Conservation (phyloP, 2,888 invertebrate species). For the Eubasilissa splendida region DNA sequence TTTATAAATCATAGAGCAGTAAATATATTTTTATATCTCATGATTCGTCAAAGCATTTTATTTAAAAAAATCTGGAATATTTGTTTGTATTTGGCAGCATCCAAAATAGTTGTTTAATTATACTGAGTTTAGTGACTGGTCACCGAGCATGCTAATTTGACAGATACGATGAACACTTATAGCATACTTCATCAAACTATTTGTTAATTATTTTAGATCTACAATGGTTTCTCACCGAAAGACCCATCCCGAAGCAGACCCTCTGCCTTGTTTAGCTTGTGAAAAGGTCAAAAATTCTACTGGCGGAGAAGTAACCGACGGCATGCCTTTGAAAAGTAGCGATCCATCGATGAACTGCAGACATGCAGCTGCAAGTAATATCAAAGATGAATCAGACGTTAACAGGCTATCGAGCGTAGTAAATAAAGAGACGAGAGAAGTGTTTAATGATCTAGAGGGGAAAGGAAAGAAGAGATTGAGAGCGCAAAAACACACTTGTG, state of each 20-base stretch:
- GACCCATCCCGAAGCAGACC: slow-evolving; percentile 1
- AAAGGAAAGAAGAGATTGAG: neutral
- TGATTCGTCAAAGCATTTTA: neutral
- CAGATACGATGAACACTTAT: too few species aligned
- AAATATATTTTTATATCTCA: too few species aligned
- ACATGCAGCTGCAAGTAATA: neutral
- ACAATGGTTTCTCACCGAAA: slow-evolving; percentile 44
- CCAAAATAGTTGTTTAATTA: too few species aligned
- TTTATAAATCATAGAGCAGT: too few species aligned
- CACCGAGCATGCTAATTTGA: too few species aligned
- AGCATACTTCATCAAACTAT: too few species aligned
- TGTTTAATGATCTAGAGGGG: neutral
- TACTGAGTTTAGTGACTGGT: too few species aligned
- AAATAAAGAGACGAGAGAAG: neutral
- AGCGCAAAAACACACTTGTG: slow-evolving; percentile 43
- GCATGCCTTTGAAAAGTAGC: neutral
- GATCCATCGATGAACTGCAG: neutral
- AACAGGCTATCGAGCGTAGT: neutral
- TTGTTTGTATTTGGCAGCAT: too few species aligned
- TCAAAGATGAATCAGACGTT: neutral
- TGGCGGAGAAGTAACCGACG: neutral
- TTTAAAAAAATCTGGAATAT: neutral
- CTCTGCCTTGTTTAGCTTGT: neutral
- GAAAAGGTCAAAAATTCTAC: neutral
- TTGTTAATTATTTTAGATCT: slow-evolving; percentile 22